A percentile compares a stretch with the other conserved stretches of the same genome.
These are phyloP conservation scores for Zonitis immaculata DNA, from an alignment of 2,888 invertebrate species.

Conservation along the genomic window DNA sequence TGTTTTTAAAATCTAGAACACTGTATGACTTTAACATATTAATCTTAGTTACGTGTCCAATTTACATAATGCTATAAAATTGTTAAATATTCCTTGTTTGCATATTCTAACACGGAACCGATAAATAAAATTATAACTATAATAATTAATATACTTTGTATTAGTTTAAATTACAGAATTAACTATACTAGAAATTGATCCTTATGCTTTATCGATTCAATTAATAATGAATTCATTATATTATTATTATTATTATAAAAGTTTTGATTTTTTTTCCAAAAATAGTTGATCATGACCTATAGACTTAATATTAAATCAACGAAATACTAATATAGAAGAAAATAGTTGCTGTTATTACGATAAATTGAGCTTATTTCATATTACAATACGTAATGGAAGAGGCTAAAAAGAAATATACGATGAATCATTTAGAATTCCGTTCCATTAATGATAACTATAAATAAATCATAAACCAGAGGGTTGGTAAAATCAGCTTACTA, in stretches of 20 bases:
- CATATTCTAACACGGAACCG: neutral
- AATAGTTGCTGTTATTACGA: neutral
- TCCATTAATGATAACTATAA: constrained; percentile 23
- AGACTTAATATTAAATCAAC: neutral
- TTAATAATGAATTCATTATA: no score
- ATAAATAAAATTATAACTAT: neutral
- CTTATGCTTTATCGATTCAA: neutral
- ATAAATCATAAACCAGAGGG: constrained; percentile 26
- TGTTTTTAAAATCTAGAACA: neutral
- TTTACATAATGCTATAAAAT: constrained; percentile 3
- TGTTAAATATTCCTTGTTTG: constrained; percentile 1
- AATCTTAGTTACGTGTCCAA: neutral
- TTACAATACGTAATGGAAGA: neutral
- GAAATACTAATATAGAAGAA: neutral
- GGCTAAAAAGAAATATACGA: neutral
- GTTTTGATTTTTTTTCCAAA: neutral
- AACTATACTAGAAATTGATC: neutral
- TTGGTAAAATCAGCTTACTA: constrained; percentile 9
- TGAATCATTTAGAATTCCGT: constrained; percentile 1
- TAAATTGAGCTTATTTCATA: neutral
- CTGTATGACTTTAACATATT: neutral
- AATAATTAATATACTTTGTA: neutral
- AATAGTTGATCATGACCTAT: neutral
- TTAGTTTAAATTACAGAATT: neutral
- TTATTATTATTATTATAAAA: neutral